These are phyloP conservation scores for Tenebrosternarchus preto DNA, from an alignment of 2,113 vertebrate genomes.

Conservation along the genomic window DNA sequence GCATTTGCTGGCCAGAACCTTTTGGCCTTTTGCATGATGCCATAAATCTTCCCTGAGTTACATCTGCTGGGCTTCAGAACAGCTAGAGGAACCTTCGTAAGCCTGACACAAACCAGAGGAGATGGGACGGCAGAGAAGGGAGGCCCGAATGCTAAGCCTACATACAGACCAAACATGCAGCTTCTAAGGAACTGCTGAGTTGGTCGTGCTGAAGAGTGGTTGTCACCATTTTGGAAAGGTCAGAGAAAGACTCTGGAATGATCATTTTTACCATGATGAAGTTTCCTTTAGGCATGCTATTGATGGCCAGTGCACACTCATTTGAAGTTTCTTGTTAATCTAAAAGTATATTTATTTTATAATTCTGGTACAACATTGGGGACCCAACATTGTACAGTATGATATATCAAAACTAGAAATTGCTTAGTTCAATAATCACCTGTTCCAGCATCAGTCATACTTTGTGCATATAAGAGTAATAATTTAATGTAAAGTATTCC, in stretches of 20 bases:
- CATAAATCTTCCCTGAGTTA: constrained; percentile 54
- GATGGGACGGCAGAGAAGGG: constrained; percentile 30
- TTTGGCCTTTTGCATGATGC: constrained; percentile 14
- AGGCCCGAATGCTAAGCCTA: constrained; percentile 43
- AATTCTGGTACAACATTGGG: too few species aligned
- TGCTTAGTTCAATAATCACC: too few species aligned
- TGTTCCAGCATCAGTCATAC: too few species aligned
- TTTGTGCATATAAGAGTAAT: too few species aligned
- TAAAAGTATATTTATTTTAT: too few species aligned
- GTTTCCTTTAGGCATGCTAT: not conserved
- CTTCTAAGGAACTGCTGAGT: constrained; percentile 43
- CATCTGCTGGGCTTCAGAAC: constrained; percentile 50
- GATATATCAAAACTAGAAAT: too few species aligned
- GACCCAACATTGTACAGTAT: too few species aligned
- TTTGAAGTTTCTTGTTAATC: too few species aligned
- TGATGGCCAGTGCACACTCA: too few species aligned
- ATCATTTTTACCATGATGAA: not conserved
- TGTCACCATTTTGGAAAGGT: not conserved
- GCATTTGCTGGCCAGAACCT: constrained; percentile 45
- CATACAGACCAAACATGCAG: constrained; percentile 36
- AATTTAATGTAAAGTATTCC: too few species aligned
- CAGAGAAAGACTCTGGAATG: not conserved
- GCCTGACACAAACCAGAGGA: constrained; percentile 66
- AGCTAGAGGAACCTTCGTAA: constrained; percentile 53
- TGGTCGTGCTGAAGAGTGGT: constrained; percentile 32